Percentiles rank a stretch among this genome's conserved stretches.
Evolutionary conservation across 2,113 vertebrate species (phyloP).

Genomic region (Emberiza fucata): DNA sequence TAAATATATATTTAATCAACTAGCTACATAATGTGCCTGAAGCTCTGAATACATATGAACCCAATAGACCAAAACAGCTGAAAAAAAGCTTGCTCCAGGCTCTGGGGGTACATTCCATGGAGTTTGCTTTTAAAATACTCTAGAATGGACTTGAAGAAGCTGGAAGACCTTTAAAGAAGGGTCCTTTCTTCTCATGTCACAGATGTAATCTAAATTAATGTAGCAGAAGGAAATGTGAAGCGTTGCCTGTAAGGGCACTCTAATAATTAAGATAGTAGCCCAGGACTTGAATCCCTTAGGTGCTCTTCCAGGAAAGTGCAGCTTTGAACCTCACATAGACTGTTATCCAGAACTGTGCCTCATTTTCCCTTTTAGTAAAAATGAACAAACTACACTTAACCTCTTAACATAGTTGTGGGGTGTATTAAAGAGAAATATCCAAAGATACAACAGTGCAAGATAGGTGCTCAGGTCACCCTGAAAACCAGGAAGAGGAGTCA

Average conservation of each 20-base stretch:
- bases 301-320: background rate
- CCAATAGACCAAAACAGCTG: background rate
- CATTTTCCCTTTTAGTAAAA: background rate
- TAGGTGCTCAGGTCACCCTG: background rate
- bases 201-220: background rate
- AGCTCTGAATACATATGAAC: background rate
- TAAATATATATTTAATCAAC: conserved; percentile 74
- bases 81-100: background rate
- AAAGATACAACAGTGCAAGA: background rate
- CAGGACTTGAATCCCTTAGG: background rate
- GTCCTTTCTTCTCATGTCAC: background rate
- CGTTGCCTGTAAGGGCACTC: background rate
- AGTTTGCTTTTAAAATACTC: background rate
- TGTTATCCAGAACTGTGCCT: background rate
- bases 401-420: background rate
- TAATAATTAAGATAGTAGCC: background rate
- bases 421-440: background rate
- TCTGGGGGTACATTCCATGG: background rate
- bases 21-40: conserved; percentile 39
- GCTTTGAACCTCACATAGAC: background rate
- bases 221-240: background rate
- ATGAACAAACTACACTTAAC: background rate
- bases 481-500: background rate
- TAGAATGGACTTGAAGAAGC: background rate
- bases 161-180: background rate